Conservation (phyloP, 2,888 invertebrate species). For the Ormyrus pomaceus region DNA sequence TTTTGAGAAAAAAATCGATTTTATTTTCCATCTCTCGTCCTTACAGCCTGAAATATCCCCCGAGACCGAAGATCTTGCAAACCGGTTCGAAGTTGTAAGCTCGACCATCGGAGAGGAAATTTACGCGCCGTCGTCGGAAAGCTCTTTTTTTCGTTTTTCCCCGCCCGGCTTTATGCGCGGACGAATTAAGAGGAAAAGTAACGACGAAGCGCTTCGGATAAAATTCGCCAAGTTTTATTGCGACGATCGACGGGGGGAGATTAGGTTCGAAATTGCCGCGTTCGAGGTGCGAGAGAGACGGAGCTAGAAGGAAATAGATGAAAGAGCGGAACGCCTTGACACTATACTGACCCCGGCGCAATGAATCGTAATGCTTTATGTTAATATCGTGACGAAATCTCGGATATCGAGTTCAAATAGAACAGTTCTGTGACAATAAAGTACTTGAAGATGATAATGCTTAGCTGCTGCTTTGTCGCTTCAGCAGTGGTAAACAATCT, state of each 20-base stretch:
- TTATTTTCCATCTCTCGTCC: too few relatives aligned
- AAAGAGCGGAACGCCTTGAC: slow-evolving; percentile 52
- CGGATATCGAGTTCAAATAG: slow-evolving; percentile 33
- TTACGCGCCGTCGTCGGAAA: not conserved
- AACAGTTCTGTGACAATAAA: slow-evolving; percentile 16
- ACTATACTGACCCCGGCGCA: slow-evolving; percentile 52
- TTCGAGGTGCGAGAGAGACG: not conserved
- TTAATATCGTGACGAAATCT: slow-evolving; percentile 52
- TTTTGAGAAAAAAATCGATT: too few relatives aligned
- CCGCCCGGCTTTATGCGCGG: too few relatives aligned
- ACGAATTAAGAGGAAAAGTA: not conserved
- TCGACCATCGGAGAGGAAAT: not conserved
- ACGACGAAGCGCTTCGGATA: not conserved
- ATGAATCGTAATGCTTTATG: slow-evolving; percentile 52
- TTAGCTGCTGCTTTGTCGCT: too few relatives aligned
- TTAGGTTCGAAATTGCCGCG: too few relatives aligned
- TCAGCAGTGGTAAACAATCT: too few relatives aligned
- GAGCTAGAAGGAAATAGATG: slow-evolving; percentile 1
- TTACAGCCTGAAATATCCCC: too few relatives aligned
- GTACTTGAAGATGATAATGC: not conserved
- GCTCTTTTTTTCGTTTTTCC: not conserved
- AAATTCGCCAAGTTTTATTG: not conserved
- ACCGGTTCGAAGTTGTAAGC: slow-evolving; percentile 1
- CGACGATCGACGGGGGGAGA: not conserved
- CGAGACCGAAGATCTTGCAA: not conserved